phyloP scores from a whole-genome alignment of 2,797 vertebrate genomes.

The Acropternis orthonyx region DNA sequence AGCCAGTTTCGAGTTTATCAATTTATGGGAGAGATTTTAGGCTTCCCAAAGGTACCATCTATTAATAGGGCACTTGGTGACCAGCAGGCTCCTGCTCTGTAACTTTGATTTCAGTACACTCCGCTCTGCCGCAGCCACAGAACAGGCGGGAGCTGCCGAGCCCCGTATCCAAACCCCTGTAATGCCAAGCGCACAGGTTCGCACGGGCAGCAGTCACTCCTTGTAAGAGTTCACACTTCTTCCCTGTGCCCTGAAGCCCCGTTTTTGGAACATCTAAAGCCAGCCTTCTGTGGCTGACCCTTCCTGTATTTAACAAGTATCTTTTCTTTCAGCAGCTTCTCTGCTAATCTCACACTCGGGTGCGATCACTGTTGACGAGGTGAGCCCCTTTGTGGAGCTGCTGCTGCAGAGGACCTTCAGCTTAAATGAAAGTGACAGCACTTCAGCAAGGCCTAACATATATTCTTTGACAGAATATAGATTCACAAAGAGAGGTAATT shows the following conservation, averaged over 20 bases:
- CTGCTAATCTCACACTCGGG: not conserved
- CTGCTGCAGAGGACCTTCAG: conserved; percentile 21
- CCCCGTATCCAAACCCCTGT: fast-evolving
- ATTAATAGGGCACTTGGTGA: not conserved
- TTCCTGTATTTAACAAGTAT: conserved; percentile 34
- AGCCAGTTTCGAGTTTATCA: not conserved
- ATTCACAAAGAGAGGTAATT: conserved; percentile 59
- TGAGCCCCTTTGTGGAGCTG: conserved; percentile 29
- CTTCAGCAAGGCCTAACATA: conserved; percentile 36
- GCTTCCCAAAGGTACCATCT: not conserved
- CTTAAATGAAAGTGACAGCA: conserved; percentile 59
- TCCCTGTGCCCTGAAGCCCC: not conserved
- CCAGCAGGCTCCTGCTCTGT: not conserved
- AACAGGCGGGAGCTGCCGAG: fast-evolving
- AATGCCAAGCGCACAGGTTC: not conserved
- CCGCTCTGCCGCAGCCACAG: not conserved
- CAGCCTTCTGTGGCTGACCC: conserved; percentile 38
- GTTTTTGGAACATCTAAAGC: conserved; percentile 2
- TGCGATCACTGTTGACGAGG: conserved; percentile 26
- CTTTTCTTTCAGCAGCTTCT: conserved; percentile 50
- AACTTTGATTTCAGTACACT: not conserved
- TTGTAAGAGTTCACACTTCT: not conserved
- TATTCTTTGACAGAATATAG: conserved; percentile 59
- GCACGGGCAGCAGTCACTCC: not conserved
- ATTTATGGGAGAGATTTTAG: not conserved